phyloP scores from a whole-genome alignment of 2,113 vertebrate species.

The Penelope pileata region DNA sequence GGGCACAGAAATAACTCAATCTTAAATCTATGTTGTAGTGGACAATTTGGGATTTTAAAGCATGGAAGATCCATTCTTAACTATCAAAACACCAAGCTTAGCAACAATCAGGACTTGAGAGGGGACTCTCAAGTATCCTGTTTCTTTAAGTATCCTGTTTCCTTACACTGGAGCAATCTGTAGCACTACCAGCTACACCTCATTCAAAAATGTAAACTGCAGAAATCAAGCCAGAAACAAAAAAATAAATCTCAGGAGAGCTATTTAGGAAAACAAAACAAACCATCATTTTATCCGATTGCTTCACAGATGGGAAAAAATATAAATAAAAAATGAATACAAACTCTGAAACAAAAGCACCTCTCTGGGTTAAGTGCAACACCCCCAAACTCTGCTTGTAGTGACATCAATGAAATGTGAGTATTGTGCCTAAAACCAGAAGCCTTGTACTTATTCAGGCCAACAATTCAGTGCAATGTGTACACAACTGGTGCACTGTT shows the following conservation, averaged over 20 bases:
- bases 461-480: neutral
- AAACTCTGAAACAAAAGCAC: neutral
- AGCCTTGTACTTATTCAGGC: neutral
- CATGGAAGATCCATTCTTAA: neutral
- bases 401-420: fast-evolving
- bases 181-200: neutral
- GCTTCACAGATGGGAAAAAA: neutral
- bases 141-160: neutral
- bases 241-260: neutral
- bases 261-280: neutral
- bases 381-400: neutral
- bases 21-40: fast-evolving
- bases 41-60: neutral
- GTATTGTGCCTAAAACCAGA: neutral
- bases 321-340: neutral
- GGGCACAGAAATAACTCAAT: neutral
- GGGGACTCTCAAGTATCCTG: neutral
- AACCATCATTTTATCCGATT: neutral
- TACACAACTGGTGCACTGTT: neutral
- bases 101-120: neutral
- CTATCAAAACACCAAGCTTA: neutral
- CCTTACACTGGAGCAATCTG: neutral
- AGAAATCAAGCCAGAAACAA: neutral
- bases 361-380: neutral
- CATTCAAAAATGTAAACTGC: neutral